Conservation (phyloP, 2,888 invertebrate genomes). For the Anorthoa munda region DNA sequence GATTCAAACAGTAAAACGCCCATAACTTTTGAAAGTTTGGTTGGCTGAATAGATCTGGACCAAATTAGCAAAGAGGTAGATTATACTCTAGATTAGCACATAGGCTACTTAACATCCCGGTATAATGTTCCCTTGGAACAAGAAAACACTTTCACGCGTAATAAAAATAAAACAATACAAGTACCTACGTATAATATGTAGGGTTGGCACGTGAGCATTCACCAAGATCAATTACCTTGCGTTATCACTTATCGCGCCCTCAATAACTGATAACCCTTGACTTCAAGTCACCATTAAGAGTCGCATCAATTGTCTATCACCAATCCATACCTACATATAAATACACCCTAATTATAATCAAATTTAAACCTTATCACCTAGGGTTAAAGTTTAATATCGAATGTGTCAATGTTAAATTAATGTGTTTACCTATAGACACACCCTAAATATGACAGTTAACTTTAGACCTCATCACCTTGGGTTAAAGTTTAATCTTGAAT, state of each 20-base stretch:
- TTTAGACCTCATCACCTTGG: conserved; percentile 3
- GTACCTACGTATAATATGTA: not conserved
- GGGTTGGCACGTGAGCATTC: conserved; percentile 42
- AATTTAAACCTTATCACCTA: conserved; percentile 15
- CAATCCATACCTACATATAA: conserved; percentile 23
- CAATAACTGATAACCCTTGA: conserved; percentile 56
- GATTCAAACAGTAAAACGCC: too few relatives aligned
- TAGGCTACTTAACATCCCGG: too few relatives aligned
- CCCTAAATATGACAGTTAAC: conserved; percentile 3
- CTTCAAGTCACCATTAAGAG: conserved; percentile 51
- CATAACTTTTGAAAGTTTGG: too few relatives aligned
- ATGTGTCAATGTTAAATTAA: not conserved
- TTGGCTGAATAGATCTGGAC: too few relatives aligned
- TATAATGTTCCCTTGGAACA: not conserved
- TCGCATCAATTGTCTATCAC: conserved; percentile 47
- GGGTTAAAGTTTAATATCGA: conserved; percentile 15
- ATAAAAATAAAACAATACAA: not conserved
- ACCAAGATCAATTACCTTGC: conserved; percentile 54
- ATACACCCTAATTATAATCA: not conserved
- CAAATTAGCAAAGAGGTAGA: too few relatives aligned
- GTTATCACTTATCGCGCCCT: conserved; percentile 50
- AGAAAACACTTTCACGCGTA: too few relatives aligned
- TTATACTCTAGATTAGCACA: too few relatives aligned
- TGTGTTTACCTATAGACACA: conserved; percentile 21
- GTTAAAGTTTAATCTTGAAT: conserved; percentile 18